A percentile compares a stretch with the other conserved stretches of the same genome.
Evolutionary conservation across 2,797 vertebrate species (phyloP).

Genomic region (Ateles fusciceps): DNA sequence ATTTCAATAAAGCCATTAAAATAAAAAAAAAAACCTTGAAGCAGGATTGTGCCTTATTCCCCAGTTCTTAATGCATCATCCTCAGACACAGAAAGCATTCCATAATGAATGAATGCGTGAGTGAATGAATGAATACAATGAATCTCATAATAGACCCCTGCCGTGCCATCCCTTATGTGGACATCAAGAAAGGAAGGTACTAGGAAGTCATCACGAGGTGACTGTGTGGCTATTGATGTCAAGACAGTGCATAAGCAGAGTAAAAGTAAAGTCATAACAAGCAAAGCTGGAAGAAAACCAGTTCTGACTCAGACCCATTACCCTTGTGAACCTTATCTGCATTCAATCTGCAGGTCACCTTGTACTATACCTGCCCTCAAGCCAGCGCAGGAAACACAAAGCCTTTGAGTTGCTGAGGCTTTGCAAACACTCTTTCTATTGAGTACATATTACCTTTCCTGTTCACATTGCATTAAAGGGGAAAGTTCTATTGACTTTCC

Average conservation of each 20-base stretch:
- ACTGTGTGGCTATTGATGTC: too few relatives aligned
- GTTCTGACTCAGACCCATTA: neutral
- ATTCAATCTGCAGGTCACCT: fast-evolving
- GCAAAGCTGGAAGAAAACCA: neutral
- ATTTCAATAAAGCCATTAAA: too few relatives aligned
- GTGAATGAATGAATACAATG: neutral
- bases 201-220: neutral
- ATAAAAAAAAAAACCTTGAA: neutral
- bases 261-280: neutral
- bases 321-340: fast-evolving
- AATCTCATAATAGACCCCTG: neutral
- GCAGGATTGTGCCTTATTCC: neutral
- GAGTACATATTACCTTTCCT: neutral
- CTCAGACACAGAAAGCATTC: fast-evolving
- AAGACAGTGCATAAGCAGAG: neutral
- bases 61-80: too few relatives aligned
- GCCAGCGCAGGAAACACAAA: neutral
- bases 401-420: neutral
- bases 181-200: neutral
- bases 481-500: neutral
- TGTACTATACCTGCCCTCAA: neutral
- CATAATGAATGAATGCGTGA: too few relatives aligned
- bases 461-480: fast-evolving
- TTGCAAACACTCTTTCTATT: neutral
- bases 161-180: neutral